phyloP scores from a whole-genome alignment of 2,888 invertebrate genomes.

The Chymomyza amoena region DNA sequence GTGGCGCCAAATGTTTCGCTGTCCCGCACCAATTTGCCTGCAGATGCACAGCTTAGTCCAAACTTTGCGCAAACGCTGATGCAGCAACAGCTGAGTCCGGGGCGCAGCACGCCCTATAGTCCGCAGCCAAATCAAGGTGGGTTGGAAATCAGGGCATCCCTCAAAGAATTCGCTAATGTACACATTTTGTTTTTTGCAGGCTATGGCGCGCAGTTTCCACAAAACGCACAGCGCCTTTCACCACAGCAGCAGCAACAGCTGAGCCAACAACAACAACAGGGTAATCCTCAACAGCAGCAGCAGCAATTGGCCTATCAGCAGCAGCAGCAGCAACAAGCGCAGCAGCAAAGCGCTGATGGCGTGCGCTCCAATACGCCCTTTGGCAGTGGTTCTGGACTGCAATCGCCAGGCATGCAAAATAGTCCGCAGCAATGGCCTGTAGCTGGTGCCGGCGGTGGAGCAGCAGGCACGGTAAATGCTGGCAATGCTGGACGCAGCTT shows the following conservation, averaged over 20 bases:
- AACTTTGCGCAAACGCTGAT: constrained; percentile 80
- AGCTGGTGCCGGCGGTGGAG: constrained; percentile 47
- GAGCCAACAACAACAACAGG: constrained; percentile 44
- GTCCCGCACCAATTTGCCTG: constrained; percentile 83
- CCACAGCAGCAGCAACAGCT: constrained; percentile 77
- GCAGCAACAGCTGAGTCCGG: constrained; percentile 78
- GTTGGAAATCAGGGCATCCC: neutral
- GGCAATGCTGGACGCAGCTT: constrained; percentile 80
- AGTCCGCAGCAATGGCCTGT: constrained; percentile 66
- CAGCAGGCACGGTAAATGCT: constrained; percentile 44
- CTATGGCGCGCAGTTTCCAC: constrained; percentile 75
- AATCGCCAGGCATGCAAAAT: constrained; percentile 77
- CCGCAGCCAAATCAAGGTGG: constrained; percentile 77
- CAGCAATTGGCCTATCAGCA: constrained; percentile 53
- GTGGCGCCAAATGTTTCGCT: constrained; percentile 92
- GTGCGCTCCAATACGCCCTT: constrained; percentile 60
- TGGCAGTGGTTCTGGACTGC: constrained; percentile 67
- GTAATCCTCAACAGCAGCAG: constrained; percentile 58
- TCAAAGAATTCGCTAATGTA: neutral
- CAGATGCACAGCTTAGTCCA: constrained; percentile 83
- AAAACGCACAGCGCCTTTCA: constrained; percentile 76
- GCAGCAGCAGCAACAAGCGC: constrained; percentile 70
- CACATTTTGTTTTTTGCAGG: constrained; percentile 45
- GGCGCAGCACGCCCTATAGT: constrained; percentile 78
- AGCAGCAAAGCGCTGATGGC: constrained; percentile 52